phyloP scores from a whole-genome alignment of 2,888 invertebrate genomes.

The Dolichomitus sp. region DNA sequence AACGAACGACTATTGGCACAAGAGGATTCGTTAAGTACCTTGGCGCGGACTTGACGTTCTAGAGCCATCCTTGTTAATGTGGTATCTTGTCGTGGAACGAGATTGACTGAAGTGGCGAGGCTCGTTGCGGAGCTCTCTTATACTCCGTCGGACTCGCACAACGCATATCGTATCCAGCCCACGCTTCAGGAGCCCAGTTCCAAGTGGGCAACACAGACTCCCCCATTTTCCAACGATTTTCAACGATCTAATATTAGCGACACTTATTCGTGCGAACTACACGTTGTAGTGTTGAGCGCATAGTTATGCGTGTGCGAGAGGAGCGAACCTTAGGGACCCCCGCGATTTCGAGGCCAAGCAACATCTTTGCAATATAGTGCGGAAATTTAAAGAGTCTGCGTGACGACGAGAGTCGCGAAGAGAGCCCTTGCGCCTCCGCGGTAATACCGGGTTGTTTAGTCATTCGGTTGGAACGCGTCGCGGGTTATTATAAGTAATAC shows the following conservation, averaged over 20 bases:
- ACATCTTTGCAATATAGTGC: not conserved
- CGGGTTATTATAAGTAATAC: not conserved
- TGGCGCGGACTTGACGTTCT: constrained; percentile 96
- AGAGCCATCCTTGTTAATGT: constrained; percentile 91
- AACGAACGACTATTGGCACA: constrained; percentile 26
- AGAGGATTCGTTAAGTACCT: constrained; percentile 88
- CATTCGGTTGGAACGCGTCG: constrained; percentile 22
- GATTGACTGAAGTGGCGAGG: constrained; percentile 81
- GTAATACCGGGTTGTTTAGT: constrained; percentile 6
- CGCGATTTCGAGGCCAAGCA: constrained; percentile 40
- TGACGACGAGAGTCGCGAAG: not conserved
- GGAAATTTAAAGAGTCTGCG: constrained; percentile 18
- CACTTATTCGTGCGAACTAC: constrained; percentile 48
- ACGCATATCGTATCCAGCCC: constrained; percentile 75
- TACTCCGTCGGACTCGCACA: constrained; percentile 73
- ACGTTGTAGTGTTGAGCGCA: constrained; percentile 11
- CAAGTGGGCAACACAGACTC: constrained; percentile 58
- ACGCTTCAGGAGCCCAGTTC: constrained; percentile 79
- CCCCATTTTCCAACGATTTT: constrained; percentile 71
- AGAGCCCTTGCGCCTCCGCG: constrained; percentile 20
- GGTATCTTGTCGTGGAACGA: constrained; percentile 56
- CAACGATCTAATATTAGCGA: constrained; percentile 81
- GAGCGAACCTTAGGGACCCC: constrained; percentile 39
- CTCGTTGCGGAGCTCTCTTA: constrained; percentile 78
- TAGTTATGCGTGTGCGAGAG: constrained; percentile 9